Evolutionary conservation across 2,888 invertebrate genomes (phyloP).

Genomic region (Tryphoninae sp.): DNA sequence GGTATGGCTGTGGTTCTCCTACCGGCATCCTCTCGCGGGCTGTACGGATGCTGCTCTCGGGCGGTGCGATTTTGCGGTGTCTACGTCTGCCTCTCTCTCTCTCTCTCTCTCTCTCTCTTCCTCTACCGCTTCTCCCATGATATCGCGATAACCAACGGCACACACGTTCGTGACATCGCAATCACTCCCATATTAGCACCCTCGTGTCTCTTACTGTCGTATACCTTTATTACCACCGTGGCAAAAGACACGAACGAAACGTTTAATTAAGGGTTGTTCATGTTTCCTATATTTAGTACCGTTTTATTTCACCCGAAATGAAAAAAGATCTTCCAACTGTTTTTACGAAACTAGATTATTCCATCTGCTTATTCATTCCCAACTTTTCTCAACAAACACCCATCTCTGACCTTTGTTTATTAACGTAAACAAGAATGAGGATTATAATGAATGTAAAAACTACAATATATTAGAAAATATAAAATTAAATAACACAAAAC

Average conservation of each 20-base stretch:
- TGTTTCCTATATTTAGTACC: too few relatives aligned
- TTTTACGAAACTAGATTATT: too few relatives aligned
- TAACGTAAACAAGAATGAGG: too few relatives aligned
- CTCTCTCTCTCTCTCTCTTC: background rate
- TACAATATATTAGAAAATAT: too few relatives aligned
- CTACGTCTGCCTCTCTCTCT: slow-evolving; percentile 45
- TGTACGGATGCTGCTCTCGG: slow-evolving; percentile 55
- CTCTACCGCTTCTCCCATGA: slow-evolving; percentile 71
- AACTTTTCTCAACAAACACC: too few relatives aligned
- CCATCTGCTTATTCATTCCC: too few relatives aligned
- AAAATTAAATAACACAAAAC: too few relatives aligned
- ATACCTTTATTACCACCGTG: slow-evolving; percentile 46
- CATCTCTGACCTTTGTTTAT: too few relatives aligned
- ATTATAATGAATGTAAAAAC: too few relatives aligned
- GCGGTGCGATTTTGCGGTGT: slow-evolving; percentile 45
- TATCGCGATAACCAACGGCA: slow-evolving; percentile 67
- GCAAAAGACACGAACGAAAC: slow-evolving; percentile 37
- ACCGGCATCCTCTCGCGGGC: slow-evolving; percentile 34
- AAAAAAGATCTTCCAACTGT: too few relatives aligned
- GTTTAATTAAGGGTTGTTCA: background rate
- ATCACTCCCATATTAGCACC: slow-evolving; percentile 31
- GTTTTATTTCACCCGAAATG: too few relatives aligned
- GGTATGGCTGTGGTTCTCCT: slow-evolving; percentile 46
- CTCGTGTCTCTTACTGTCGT: slow-evolving; percentile 20
- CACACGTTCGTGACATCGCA: slow-evolving; percentile 31